These are phyloP conservation scores for Rhagoletis zephyria DNA, from an alignment of 1,140 invertebrate species.

Conservation along the genomic window DNA sequence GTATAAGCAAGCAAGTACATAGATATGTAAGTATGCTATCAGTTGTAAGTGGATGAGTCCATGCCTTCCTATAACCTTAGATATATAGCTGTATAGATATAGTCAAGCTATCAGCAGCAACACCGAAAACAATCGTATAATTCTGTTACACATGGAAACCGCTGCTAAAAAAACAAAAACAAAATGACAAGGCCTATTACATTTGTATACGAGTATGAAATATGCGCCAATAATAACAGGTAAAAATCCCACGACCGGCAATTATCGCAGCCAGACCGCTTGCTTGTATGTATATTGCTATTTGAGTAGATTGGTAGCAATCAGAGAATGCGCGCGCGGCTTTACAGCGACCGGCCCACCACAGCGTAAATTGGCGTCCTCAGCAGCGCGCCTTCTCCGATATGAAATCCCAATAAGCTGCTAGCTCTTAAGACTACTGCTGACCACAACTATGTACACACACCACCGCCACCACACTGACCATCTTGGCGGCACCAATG, in stretches of 20 bases:
- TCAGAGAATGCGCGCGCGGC: not conserved
- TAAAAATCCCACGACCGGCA: conserved; percentile 39
- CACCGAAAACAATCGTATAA: conserved; percentile 38
- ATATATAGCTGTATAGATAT: not conserved
- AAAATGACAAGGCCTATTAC: not conserved
- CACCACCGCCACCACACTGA: not conserved
- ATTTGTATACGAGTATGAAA: not conserved
- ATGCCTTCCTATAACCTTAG: not conserved
- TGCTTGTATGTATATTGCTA: not conserved
- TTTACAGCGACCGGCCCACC: conserved; percentile 62
- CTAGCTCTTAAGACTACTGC: not conserved
- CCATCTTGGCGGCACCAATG: no score
- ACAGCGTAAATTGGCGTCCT: conserved; percentile 60
- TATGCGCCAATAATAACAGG: conserved; percentile 38
- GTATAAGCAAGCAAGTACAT: no score
- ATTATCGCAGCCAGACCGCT: not conserved
- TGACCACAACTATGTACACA: not conserved
- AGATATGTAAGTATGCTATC: not conserved
- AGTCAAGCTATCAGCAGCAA: not conserved
- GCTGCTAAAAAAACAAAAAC: conserved; percentile 1
- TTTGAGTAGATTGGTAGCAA: not conserved
- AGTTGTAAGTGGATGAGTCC: not conserved
- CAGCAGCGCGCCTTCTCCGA: not conserved
- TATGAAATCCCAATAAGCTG: not conserved
- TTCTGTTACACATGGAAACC: not conserved